These are phyloP conservation scores for Copsychus sechellarum DNA, from an alignment of 2,113 vertebrate species.

Conservation along the genomic window DNA sequence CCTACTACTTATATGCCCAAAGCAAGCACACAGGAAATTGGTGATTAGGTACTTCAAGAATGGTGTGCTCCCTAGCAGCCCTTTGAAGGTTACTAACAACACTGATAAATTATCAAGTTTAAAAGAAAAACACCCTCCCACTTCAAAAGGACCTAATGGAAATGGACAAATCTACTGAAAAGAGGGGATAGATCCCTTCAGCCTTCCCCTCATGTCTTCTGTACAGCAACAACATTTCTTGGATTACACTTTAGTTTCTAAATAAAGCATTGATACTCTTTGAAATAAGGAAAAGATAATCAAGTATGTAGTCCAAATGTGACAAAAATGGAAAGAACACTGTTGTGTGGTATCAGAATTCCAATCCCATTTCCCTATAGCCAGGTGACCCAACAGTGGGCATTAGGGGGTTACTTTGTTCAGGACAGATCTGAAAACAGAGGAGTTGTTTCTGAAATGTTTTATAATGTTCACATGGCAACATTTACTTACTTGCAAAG, in stretches of 20 bases:
- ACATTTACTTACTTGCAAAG: not conserved
- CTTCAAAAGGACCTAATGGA: not conserved
- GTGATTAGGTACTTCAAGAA: not conserved
- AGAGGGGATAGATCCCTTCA: not conserved
- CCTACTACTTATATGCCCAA: not conserved
- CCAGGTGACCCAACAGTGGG: rapidly evolving
- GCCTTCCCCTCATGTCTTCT: not conserved
- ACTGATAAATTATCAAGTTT: not conserved
- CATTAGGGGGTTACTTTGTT: not conserved
- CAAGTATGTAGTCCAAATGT: not conserved
- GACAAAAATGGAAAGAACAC: not conserved
- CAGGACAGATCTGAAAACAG: not conserved
- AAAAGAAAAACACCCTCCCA: not conserved
- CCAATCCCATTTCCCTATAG: not conserved
- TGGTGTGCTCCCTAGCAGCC: not conserved
- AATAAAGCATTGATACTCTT: not conserved
- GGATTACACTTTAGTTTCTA: not conserved
- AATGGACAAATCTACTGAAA: not conserved
- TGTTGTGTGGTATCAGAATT: not conserved
- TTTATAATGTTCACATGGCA: not conserved
- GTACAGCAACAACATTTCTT: not conserved
- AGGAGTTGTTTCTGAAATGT: not conserved
- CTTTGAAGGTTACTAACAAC: not conserved
- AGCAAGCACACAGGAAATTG: not conserved
- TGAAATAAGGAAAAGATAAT: not conserved